Evolutionary conservation across 1,140 invertebrate genomes (phyloP).

Genomic region (Drosophila suzukii): DNA sequence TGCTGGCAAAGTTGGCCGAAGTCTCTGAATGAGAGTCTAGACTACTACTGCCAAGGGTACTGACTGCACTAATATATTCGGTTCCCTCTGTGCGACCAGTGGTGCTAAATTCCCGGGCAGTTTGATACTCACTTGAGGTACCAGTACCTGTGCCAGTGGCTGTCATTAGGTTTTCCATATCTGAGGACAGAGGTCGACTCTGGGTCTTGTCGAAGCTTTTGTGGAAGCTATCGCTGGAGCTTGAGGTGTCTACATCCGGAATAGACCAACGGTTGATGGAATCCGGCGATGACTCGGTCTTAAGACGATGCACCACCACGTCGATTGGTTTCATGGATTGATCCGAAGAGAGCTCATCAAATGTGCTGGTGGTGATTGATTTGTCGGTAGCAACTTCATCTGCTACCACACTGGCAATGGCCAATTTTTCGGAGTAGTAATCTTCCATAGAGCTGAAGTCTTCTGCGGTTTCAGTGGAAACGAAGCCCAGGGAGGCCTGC

Average conservation of each 20-base stretch:
- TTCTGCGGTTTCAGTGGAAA: constrained; percentile 78
- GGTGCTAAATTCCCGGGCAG: constrained; percentile 91
- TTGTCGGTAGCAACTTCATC: constrained; percentile 58
- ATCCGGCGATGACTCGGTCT: constrained; percentile 85
- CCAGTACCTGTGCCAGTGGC: constrained; percentile 66
- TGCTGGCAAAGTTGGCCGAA: constrained; percentile 93
- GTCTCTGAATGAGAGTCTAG: constrained; percentile 95
- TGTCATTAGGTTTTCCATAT: constrained; percentile 90
- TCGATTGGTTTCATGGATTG: constrained; percentile 71
- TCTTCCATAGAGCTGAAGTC: constrained; percentile 83
- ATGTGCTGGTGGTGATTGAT: constrained; percentile 55
- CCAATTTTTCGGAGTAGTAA: constrained; percentile 75
- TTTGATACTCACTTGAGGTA: constrained; percentile 94
- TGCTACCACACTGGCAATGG: constrained; percentile 60
- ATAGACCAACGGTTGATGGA: constrained; percentile 87
- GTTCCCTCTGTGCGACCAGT: constrained; percentile 87
- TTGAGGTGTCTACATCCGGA: constrained; percentile 91
- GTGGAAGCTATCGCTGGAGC: constrained; percentile 94
- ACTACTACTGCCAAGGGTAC: constrained; percentile 85
- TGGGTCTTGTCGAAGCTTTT: constrained; percentile 94
- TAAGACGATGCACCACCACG: constrained; percentile 85
- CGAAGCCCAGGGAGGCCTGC: constrained; percentile 72
- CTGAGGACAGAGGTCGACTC: constrained; percentile 93
- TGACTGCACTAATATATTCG: constrained; percentile 93
- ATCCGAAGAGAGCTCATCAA: constrained; percentile 70